Conservation (phyloP, 2,113 vertebrate genomes). For the Myiozetetes cayanensis region DNA sequence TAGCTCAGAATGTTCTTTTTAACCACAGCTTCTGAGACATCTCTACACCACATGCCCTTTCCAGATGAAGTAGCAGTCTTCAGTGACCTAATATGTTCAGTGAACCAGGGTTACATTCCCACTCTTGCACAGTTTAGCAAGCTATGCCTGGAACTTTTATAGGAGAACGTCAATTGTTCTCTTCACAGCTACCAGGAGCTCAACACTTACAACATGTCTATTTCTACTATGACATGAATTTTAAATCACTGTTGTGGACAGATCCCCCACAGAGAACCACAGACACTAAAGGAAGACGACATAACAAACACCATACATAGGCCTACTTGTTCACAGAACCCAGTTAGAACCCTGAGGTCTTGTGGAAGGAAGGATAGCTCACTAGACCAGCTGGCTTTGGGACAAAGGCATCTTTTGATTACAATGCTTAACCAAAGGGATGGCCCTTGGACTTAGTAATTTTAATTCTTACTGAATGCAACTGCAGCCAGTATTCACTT, state of each 20-base stretch:
- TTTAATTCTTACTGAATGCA: background rate
- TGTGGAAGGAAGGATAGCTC: background rate
- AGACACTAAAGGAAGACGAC: background rate
- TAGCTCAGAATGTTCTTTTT: background rate
- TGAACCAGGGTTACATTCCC: background rate
- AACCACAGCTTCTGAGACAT: background rate
- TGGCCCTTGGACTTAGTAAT: background rate
- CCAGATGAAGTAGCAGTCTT: background rate
- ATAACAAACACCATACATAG: background rate
- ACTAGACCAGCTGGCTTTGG: background rate
- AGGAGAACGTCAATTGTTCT: background rate
- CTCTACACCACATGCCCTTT: background rate
- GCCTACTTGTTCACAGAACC: background rate
- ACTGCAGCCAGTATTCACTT: background rate
- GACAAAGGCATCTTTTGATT: background rate
- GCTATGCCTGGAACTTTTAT: background rate
- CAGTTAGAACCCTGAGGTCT: background rate
- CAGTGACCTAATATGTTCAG: background rate
- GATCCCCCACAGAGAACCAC: background rate
- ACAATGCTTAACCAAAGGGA: background rate
- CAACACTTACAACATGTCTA: background rate
- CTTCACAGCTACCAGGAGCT: background rate
- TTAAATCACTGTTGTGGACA: background rate
- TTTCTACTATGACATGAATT: background rate
- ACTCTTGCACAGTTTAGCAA: background rate